Evolutionary conservation across 2,797 vertebrate species (phyloP).

Genomic region (Cuculus canorus): DNA sequence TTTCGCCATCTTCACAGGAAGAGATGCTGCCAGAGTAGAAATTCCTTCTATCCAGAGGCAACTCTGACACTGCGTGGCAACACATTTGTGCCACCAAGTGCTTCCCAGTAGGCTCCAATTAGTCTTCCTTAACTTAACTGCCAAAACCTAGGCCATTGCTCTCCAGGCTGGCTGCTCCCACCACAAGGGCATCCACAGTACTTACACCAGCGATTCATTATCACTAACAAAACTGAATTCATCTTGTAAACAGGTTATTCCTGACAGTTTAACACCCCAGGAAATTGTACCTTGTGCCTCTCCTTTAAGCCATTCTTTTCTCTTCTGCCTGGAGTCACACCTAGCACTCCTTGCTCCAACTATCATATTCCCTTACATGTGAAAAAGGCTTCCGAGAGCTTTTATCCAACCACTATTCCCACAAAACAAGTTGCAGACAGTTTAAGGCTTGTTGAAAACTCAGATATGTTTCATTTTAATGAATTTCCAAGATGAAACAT

Average conservation of each 20-base stretch:
- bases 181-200: not conserved
- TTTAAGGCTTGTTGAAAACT: not conserved
- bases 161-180: not conserved
- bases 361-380: not conserved
- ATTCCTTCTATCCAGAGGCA: not conserved
- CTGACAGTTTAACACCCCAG: not conserved
- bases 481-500: not conserved
- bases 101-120: not conserved
- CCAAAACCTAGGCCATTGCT: not conserved
- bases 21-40: not conserved
- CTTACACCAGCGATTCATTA: not conserved
- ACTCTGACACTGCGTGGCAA: not conserved
- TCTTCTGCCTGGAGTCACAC: not conserved
- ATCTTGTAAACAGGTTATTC: not conserved
- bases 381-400: not conserved
- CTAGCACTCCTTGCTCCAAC: not conserved
- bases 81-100: not conserved
- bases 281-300: not conserved
- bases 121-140: not conserved
- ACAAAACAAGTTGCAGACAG: not conserved
- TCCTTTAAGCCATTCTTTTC: not conserved
- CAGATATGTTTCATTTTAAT: not conserved
- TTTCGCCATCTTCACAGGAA: too few species aligned
- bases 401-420: not conserved
- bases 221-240: not conserved